Conservation (phyloP, 2,113 vertebrate species). For the Callithrix jacchus region DNA sequence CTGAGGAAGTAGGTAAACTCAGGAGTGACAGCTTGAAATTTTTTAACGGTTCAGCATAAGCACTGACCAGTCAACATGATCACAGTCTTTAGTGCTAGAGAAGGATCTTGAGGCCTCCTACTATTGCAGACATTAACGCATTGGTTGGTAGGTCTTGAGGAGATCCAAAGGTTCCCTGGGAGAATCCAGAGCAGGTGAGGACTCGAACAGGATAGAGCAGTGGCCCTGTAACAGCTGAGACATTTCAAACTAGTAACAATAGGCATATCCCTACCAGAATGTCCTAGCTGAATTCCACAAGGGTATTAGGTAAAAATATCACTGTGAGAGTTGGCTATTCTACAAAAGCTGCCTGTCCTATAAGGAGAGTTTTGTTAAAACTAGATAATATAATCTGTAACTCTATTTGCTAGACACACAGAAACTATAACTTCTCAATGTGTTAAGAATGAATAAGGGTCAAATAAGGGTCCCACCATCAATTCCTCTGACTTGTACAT, state of each 20-base stretch:
- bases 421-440: background rate
- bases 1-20: background rate
- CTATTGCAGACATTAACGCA: background rate
- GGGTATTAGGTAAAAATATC: background rate
- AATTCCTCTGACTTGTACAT: background rate
- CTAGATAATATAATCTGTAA: background rate
- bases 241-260: background rate
- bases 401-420: background rate
- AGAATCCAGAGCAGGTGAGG: background rate
- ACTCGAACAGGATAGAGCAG: background rate
- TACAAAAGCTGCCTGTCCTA: conserved; percentile 11
- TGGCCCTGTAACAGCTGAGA: background rate
- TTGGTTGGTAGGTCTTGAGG: background rate
- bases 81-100: background rate
- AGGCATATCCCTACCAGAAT: background rate
- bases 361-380: conserved; percentile 22
- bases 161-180: background rate
- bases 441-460: background rate
- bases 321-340: background rate
- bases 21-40: background rate
- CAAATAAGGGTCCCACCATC: background rate
- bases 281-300: background rate
- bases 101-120: background rate
- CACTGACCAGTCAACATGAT: background rate
- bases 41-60: background rate